These are phyloP conservation scores for Drosophila nigricruria DNA, from an alignment of 2,888 invertebrate species.

Conservation along the genomic window DNA sequence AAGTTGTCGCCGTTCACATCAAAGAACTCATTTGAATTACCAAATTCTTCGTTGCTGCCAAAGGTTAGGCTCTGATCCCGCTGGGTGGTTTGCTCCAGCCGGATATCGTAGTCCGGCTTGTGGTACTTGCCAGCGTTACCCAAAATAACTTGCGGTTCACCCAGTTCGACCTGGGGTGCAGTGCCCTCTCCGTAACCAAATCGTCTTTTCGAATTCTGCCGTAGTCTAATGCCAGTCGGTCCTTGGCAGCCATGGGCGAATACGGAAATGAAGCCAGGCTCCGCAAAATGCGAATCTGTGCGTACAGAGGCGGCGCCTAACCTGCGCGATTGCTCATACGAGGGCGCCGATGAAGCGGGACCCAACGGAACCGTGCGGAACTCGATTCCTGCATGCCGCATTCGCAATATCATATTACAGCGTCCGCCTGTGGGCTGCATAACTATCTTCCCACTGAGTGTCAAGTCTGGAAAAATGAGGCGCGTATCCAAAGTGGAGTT, in stretches of 20 bases:
- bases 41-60: constrained; percentile 53
- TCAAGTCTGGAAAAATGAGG: constrained; percentile 91
- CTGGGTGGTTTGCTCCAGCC: constrained; percentile 62
- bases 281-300: constrained; percentile 93
- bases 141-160: constrained; percentile 73
- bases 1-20: constrained; percentile 70
- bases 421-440: constrained; percentile 86
- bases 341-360: constrained; percentile 42
- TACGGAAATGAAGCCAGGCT: constrained; percentile 93
- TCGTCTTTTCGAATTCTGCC: constrained; percentile 84
- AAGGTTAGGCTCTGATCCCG: constrained; percentile 58
- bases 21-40: constrained; percentile 54
- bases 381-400: constrained; percentile 92
- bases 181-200: constrained; percentile 69
- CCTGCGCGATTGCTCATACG: constrained; percentile 79
- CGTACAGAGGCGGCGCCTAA: constrained; percentile 85
- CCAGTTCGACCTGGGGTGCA: constrained; percentile 58
- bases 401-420: constrained; percentile 92
- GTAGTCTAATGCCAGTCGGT: constrained; percentile 78
- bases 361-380: constrained; percentile 89
- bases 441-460: constrained; percentile 91
- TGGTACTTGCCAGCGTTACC: constrained; percentile 66
- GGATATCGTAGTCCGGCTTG: constrained; percentile 76
- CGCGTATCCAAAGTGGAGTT: constrained; percentile 91
- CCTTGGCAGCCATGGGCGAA: constrained; percentile 93